Base-by-base conservation (phyloP, 2,888 invertebrate genomes). In the Campoletis raptor region DNA sequence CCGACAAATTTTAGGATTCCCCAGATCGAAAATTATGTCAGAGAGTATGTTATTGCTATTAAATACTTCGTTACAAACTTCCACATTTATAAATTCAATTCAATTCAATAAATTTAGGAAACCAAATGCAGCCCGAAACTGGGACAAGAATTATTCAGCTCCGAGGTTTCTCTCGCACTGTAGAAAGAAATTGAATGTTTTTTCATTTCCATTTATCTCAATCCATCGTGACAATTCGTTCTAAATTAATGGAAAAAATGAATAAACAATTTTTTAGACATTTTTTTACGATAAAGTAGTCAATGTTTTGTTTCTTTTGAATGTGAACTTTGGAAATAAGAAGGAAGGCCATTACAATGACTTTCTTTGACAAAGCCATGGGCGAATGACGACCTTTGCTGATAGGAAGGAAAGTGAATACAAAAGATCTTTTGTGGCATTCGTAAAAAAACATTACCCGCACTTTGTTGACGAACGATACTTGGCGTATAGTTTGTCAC, bases 361-460 rank as follows among this genome's bases (percentile, higher is more conserved):
- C 4, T 30, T 61, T 30, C 61, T 61, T 61, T 15, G 61, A 15
- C 24, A 61, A 61, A 30, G 61, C 61, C 61, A 61, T 30, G 61
- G 73, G 79, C 70, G 70, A 61, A 45, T 10, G 30, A 54, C 74
- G 79, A 83, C 85, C 87, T 86, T 78, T 30, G 12, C 45, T 0
- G 8, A 64, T 45, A 67, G 57, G 45, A 24, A 77, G 40, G 40
- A 67, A 82, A 66, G 52, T 61, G 74, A 67, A 83, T 64, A n/a
- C 24, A 24, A 57, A 64, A 74, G 64, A 67, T 64, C 70, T 61
- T 61, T 74, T 40, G 78, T 40, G 85, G 80, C 85, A 83, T 81
- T 81, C 81, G 73, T 81, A 24, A 42, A 88, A 89, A 82, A 88
- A 86, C 87, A 88, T 85, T 69, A 85, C 92, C 92, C 92, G 92